phyloP scores from a whole-genome alignment of 2,888 invertebrate species.

The Sisyra terminalis region DNA sequence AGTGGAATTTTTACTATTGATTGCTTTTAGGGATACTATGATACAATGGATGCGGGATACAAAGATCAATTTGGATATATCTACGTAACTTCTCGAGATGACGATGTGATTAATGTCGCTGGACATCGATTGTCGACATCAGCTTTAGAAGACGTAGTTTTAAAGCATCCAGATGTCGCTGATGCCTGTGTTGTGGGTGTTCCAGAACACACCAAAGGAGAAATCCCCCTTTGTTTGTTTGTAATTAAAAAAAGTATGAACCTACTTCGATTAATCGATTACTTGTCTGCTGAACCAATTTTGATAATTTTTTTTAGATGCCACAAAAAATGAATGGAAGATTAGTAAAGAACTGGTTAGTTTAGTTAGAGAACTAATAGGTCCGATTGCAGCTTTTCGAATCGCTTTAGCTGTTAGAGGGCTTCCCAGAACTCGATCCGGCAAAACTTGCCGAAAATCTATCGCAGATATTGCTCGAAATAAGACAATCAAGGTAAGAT shows the following conservation, averaged over 20 bases:
- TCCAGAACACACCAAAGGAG: slow-evolving; percentile 77
- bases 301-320: slow-evolving; percentile 23
- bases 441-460: slow-evolving; percentile 61
- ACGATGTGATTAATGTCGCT: slow-evolving; percentile 91
- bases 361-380: slow-evolving; percentile 48
- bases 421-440: slow-evolving; percentile 78
- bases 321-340: slow-evolving; percentile 30
- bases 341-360: slow-evolving; percentile 37
- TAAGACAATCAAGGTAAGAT: slow-evolving; percentile 51
- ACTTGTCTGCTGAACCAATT: neutral
- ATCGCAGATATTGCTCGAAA: slow-evolving; percentile 73
- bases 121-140: slow-evolving; percentile 83
- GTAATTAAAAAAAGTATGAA: slow-evolving; percentile 47
- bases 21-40: slow-evolving; percentile 59
- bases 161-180: slow-evolving; percentile 69
- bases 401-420: slow-evolving; percentile 62
- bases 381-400: slow-evolving; percentile 80
- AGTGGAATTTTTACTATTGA: slow-evolving; percentile 10
- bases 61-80: slow-evolving; percentile 68
- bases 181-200: slow-evolving; percentile 85
- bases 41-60: slow-evolving; percentile 91
- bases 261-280: neutral
- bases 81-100: slow-evolving; percentile 79
- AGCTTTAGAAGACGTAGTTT: slow-evolving; percentile 76
- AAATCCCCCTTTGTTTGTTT: slow-evolving; percentile 77